Percentiles rank a stretch among this genome's conserved stretches.
phyloP scores from a whole-genome alignment of 2,888 invertebrate species.

The Tenthredo mesomela region DNA sequence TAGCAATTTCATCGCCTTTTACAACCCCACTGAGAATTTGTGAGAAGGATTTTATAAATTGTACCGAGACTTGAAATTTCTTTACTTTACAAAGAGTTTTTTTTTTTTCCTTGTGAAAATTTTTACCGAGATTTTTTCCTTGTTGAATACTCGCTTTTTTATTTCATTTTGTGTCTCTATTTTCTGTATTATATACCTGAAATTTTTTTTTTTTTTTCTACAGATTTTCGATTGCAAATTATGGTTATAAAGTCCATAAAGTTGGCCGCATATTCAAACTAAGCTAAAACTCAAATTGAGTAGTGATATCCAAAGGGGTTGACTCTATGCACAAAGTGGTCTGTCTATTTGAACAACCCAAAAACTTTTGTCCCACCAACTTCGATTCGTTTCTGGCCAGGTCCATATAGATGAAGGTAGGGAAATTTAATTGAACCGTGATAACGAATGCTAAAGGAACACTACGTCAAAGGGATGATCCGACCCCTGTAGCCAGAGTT shows the following conservation, averaged over 20 bases:
- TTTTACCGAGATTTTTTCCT: background rate
- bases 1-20: conserved; percentile 37
- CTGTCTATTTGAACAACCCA: conserved; percentile 23
- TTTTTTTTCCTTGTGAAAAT: background rate
- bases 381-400: background rate
- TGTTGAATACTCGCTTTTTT: background rate
- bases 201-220: background rate
- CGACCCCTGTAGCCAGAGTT: background rate
- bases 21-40: conserved; percentile 36
- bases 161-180: background rate
- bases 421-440: conserved; percentile 41
- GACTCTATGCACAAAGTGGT: conserved; percentile 4
- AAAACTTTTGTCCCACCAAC: conserved; percentile 6
- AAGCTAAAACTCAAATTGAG: conserved; percentile 1
- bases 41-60: conserved; percentile 32
- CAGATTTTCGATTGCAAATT: background rate
- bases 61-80: conserved; percentile 9
- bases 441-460: conserved; percentile 14
- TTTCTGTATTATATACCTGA: background rate
- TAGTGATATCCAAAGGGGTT: conserved; percentile 13
- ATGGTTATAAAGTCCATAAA: background rate
- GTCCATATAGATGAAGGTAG: background rate
- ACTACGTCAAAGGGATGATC: conserved; percentile 1
- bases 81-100: background rate
- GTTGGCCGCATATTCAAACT: background rate